Conservation (phyloP, 2,888 invertebrate species). For the Dichetophora obliterata region DNA sequence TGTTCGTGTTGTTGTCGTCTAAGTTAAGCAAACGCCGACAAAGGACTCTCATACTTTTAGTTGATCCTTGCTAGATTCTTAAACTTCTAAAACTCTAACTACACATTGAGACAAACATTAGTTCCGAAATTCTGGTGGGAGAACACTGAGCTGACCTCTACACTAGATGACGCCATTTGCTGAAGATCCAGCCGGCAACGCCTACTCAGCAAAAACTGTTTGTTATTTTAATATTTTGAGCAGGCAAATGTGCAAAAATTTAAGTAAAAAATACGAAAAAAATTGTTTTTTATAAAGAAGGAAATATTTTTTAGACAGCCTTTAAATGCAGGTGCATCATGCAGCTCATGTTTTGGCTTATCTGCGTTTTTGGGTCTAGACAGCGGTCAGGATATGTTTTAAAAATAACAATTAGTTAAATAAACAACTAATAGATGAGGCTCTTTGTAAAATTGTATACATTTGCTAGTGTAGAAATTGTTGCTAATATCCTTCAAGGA, state of each 20-base stretch:
- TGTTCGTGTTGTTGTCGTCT: no score
- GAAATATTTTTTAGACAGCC: background rate
- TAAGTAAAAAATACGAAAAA: background rate
- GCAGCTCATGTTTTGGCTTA: background rate
- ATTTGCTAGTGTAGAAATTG: no score
- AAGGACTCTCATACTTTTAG: no score
- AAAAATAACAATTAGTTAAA: background rate
- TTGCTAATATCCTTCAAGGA: no score
- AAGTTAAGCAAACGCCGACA: no score
- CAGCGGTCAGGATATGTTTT: background rate
- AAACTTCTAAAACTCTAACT: no score
- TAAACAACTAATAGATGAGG: background rate
- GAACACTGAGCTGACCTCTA: background rate
- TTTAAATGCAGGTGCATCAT: conserved; percentile 1
- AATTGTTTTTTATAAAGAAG: background rate
- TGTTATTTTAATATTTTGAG: background rate
- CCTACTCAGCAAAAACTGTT: background rate
- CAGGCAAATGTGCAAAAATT: background rate
- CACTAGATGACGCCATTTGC: no score
- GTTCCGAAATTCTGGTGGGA: background rate
- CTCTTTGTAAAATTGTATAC: no score
- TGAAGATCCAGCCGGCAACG: no score
- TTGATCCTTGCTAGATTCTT: no score
- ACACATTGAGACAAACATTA: background rate
- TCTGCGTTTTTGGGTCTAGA: background rate